Percentiles rank a stretch among this genome's conserved stretches.
These are phyloP conservation scores for Drosophila sordidula DNA, from an alignment of 2,888 invertebrate species.

Conservation along the genomic window DNA sequence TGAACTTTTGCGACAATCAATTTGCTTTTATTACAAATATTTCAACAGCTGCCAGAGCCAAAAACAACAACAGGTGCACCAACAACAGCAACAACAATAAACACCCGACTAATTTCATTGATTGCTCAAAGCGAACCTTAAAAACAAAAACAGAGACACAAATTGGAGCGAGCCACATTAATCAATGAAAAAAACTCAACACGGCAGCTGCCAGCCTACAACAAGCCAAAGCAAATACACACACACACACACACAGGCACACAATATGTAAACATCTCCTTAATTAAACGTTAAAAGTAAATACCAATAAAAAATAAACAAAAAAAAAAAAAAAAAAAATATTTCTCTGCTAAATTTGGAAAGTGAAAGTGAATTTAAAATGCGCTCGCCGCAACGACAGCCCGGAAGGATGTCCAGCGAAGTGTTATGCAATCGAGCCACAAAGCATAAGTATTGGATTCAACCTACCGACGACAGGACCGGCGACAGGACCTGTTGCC, in stretches of 20 bases:
- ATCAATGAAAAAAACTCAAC: conserved; percentile 45
- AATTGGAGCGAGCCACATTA: conserved; percentile 52
- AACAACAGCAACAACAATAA: conserved; percentile 26
- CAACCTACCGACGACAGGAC: conserved; percentile 81
- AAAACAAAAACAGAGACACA: conserved; percentile 33
- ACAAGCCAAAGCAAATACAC: conserved; percentile 1
- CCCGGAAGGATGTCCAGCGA: conserved; percentile 39
- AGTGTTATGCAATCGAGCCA: conserved; percentile 25
- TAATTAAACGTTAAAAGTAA: conserved; percentile 46
- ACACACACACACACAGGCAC: conserved; percentile 1
- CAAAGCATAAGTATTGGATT: too few relatives aligned
- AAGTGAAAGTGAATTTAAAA: conserved; percentile 69
- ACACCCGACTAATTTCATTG: conserved; percentile 54
- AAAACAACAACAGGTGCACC: conserved; percentile 48
- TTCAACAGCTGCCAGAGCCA: conserved; percentile 38
- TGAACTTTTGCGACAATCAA: conserved; percentile 52
- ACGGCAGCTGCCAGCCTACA: conserved; percentile 19
- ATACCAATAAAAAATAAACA: conserved; percentile 20
- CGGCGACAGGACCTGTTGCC: conserved; percentile 69
- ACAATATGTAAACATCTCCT: conserved; percentile 27
- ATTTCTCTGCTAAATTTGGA: conserved; percentile 32
- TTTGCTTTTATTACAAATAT: conserved; percentile 46
- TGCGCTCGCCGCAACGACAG: conserved; percentile 1
- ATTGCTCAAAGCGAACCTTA: conserved; percentile 31
- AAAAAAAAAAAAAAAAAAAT: conserved; percentile 23